Evolutionary conservation across 2,888 invertebrate species (phyloP).

Genomic region (Calameuta pallipes): DNA sequence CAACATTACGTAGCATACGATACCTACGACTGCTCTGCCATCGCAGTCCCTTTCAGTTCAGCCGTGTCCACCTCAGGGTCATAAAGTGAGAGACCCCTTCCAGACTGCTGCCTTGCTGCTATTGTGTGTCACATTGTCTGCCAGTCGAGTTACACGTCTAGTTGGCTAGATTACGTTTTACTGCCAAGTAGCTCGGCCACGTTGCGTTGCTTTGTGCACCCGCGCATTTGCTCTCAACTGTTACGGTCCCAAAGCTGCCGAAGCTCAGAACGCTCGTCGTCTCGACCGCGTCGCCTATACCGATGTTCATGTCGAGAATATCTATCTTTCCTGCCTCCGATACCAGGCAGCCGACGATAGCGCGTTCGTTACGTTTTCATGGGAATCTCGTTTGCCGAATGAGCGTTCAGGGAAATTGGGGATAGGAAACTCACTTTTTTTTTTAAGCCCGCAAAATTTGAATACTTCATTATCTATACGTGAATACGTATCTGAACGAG

Average conservation of each 20-base stretch:
- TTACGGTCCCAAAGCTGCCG: not conserved
- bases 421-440: not conserved
- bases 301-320: not conserved
- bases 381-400: not conserved
- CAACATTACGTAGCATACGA: not conserved
- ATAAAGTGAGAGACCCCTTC: constrained; percentile 28
- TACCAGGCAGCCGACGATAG: not conserved
- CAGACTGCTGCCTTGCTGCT: constrained; percentile 29
- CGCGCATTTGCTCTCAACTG: not conserved
- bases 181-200: constrained; percentile 24
- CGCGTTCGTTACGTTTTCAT: not conserved
- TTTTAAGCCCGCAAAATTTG: not conserved
- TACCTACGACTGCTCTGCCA: not conserved
- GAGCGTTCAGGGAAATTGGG: not conserved
- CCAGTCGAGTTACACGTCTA: constrained; percentile 37
- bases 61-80: constrained; percentile 31
- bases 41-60: not conserved
- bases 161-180: constrained; percentile 46
- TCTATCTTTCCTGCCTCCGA: not conserved
- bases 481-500: not conserved
- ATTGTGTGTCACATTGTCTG: constrained; percentile 43
- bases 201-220: not conserved
- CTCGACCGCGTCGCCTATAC: not conserved
- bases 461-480: not conserved
- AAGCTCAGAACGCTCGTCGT: not conserved